phyloP scores from a whole-genome alignment of 2,888 invertebrate genomes.

The Physocephala rufipes region DNA sequence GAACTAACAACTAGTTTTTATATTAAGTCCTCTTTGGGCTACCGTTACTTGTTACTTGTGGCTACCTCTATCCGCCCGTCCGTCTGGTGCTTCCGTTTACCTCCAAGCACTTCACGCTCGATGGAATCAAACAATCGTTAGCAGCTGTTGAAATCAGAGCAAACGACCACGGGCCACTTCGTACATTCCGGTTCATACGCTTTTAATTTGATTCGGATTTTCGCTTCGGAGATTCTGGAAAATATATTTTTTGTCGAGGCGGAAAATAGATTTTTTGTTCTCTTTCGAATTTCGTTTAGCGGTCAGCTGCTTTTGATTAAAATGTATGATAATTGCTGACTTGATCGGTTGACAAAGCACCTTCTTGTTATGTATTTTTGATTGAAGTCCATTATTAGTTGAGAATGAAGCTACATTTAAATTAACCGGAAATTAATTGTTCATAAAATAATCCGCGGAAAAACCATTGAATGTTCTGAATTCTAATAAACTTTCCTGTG shows the following conservation, averaged over 20 bases:
- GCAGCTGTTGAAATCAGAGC: too few species aligned
- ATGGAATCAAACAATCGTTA: neutral
- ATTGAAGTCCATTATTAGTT: neutral
- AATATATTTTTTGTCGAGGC: slow-evolving; percentile 5
- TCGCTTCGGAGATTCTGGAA: slow-evolving; percentile 12
- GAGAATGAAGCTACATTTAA: neutral
- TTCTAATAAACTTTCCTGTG: neutral
- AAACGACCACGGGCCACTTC: too few species aligned
- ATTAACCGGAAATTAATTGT: neutral
- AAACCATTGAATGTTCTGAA: neutral
- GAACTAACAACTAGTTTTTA: too few species aligned
- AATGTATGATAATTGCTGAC: slow-evolving; percentile 5
- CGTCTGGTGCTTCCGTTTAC: neutral
- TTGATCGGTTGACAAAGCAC: slow-evolving; percentile 13
- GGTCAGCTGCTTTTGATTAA: slow-evolving; percentile 19
- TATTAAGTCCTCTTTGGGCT: neutral
- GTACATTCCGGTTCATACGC: too few species aligned
- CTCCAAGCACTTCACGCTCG: too few species aligned
- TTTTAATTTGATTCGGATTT: neutral
- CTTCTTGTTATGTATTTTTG: neutral
- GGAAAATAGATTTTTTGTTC: slow-evolving; percentile 25
- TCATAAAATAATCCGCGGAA: neutral
- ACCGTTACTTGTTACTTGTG: too few species aligned
- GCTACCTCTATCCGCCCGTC: neutral
- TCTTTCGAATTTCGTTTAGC: slow-evolving; percentile 20